Evolutionary conservation across 2,888 invertebrate genomes (phyloP).

Genomic region (Therioaphis trifolii): DNA sequence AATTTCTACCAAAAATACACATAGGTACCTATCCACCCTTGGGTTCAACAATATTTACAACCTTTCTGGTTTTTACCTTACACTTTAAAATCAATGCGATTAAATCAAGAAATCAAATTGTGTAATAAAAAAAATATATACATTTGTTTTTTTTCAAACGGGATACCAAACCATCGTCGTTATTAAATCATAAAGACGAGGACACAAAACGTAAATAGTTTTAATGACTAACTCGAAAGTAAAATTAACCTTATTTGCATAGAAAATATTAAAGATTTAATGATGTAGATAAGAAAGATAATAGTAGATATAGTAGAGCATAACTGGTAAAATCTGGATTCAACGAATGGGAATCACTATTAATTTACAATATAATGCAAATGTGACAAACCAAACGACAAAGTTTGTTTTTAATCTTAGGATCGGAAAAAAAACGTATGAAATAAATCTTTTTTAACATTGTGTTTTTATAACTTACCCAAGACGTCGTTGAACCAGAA

Average conservation of each 20-base stretch:
- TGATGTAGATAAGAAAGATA: too few relatives aligned
- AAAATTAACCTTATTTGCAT: too few relatives aligned
- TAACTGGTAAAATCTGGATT: too few relatives aligned
- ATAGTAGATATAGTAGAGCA: too few relatives aligned
- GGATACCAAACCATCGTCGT: too few relatives aligned
- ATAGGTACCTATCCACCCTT: slow-evolving; percentile 5
- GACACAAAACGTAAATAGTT: too few relatives aligned
- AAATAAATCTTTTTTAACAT: not conserved
- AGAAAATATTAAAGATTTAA: too few relatives aligned
- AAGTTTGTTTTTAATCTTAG: not conserved
- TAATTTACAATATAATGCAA: too few relatives aligned
- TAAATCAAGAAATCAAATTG: slow-evolving; percentile 10
- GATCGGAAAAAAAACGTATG: not conserved
- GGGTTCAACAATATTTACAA: slow-evolving; percentile 43
- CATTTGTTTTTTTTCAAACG: not conserved
- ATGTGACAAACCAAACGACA: too few relatives aligned
- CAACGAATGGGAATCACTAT: too few relatives aligned
- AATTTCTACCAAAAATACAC: slow-evolving; percentile 53
- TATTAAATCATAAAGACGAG: too few relatives aligned
- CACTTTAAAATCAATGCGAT: not conserved
- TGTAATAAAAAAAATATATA: not conserved
- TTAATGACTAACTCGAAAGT: too few relatives aligned
- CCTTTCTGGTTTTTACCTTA: slow-evolving; percentile 12
- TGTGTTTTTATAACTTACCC: not conserved
- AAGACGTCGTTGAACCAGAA: not conserved